phyloP scores from a whole-genome alignment of 2,888 invertebrate species.

The Dynastes tityus region DNA sequence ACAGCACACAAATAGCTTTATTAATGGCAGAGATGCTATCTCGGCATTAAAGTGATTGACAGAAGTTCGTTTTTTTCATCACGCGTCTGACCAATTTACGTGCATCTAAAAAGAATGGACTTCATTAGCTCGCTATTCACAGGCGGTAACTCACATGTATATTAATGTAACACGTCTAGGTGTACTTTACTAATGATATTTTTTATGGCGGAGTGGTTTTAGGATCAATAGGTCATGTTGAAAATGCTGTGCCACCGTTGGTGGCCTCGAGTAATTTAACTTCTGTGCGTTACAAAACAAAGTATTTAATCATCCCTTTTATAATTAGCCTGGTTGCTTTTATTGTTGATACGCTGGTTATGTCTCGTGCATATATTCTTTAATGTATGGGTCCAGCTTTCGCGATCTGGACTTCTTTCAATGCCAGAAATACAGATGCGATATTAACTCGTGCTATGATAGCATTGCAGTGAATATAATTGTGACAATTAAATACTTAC shows the following conservation, averaged over 20 bases:
- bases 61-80: slow-evolving; percentile 53
- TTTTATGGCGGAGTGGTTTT: slow-evolving; percentile 50
- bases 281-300: slow-evolving; percentile 51
- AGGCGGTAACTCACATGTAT: slow-evolving; percentile 57
- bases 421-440: slow-evolving; percentile 12
- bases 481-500: slow-evolving; percentile 29
- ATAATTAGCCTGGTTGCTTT: slow-evolving; percentile 48
- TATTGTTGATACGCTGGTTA: slow-evolving; percentile 30
- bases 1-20: slow-evolving; percentile 46
- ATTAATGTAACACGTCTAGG: slow-evolving; percentile 59
- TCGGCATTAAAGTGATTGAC: slow-evolving; percentile 54
- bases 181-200: slow-evolving; percentile 59
- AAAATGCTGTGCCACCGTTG: slow-evolving; percentile 53
- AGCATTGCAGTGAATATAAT: slow-evolving; percentile 5
- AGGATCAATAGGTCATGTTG: slow-evolving; percentile 50
- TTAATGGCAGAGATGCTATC: slow-evolving; percentile 42
- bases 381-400: slow-evolving; percentile 26
- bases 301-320: slow-evolving; percentile 53
- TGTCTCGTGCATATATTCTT: slow-evolving; percentile 16
- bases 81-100: slow-evolving; percentile 54
- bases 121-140: slow-evolving; percentile 59
- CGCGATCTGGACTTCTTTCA: slow-evolving; percentile 20
- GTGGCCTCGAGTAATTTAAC: slow-evolving; percentile 52
- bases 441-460: neutral
- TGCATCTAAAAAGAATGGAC: slow-evolving; percentile 54